Conservation (phyloP, 2,113 vertebrate species). For the Emydocephalus ijimae region DNA sequence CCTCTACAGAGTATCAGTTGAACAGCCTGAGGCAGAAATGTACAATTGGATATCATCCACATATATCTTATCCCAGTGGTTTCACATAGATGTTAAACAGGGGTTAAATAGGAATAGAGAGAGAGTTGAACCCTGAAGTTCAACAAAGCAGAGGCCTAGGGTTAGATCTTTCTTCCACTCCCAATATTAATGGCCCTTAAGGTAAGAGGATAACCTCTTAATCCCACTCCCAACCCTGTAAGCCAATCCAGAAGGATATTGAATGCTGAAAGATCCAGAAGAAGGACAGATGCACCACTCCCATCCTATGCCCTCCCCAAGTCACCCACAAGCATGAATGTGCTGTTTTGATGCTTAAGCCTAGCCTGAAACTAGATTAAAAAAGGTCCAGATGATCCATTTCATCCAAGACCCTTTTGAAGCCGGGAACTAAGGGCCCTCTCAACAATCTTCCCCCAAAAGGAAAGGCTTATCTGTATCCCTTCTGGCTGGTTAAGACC, state of each 20-base stretch:
- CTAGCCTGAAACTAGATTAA: background rate
- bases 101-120: background rate
- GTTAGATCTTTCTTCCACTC: background rate
- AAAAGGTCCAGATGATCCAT: background rate
- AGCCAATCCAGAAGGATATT: background rate
- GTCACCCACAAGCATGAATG: background rate
- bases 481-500: too few species aligned
- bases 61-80: background rate
- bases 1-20: background rate
- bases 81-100: background rate
- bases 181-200: background rate
- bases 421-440: background rate
- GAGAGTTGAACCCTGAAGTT: background rate
- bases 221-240: background rate
- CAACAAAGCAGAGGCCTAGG: background rate
- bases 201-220: background rate
- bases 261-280: background rate
- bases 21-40: background rate
- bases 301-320: background rate
- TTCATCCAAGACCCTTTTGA: background rate
- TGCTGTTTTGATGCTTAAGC: background rate
- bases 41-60: background rate
- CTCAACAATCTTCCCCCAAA: background rate
- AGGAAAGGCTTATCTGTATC: background rate
- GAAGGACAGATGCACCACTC: background rate